These are phyloP conservation scores for Idaea dimidiata DNA, from an alignment of 2,888 invertebrate genomes.

Conservation along the genomic window DNA sequence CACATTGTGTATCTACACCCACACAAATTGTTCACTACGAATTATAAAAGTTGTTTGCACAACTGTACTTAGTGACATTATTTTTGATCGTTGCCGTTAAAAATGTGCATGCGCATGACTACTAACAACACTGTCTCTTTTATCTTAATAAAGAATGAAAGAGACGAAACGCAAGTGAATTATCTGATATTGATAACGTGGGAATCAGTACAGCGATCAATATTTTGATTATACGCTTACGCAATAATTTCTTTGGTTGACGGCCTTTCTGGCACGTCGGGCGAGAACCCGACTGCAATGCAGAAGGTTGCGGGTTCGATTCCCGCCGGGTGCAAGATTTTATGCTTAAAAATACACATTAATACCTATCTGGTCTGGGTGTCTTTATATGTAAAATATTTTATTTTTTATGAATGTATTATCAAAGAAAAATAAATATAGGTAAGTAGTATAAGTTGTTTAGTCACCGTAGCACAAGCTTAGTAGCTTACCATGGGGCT, in stretches of 20 bases:
- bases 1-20: slow-evolving; percentile 21
- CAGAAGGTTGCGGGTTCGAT: no score
- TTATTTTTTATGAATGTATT: no score
- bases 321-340: no score
- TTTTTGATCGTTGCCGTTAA: background rate
- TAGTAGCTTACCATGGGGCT: no score
- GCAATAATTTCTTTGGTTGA: background rate
- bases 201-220: background rate
- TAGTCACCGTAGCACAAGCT: no score
- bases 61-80: slow-evolving; percentile 28
- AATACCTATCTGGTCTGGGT: no score
- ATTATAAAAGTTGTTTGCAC: slow-evolving; percentile 29
- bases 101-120: background rate
- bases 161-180: background rate
- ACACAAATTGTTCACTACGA: slow-evolving; percentile 11
- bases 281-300: no score
- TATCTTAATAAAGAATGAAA: background rate
- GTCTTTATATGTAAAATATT: no score
- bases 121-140: background rate
- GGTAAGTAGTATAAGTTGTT: no score
- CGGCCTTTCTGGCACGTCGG: no score
- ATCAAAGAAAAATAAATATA: no score
- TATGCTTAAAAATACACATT: no score
- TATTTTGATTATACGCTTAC: background rate
- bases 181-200: background rate